Conservation (phyloP, 2,888 invertebrate genomes). For the Nemotelus pantherinus region DNA sequence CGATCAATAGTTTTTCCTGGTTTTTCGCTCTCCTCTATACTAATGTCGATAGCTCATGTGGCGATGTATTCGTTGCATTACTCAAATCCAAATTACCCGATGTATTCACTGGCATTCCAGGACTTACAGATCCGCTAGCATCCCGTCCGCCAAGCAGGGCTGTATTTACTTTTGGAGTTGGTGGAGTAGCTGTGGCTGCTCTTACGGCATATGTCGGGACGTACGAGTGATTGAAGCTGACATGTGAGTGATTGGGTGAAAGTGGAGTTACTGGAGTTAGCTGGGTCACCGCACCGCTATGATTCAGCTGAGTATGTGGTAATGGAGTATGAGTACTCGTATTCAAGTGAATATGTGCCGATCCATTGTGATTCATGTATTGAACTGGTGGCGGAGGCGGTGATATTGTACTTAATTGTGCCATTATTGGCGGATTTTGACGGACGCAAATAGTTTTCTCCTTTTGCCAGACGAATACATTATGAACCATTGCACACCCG, state of each 20-base stretch:
- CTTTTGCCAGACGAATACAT: constrained; percentile 93
- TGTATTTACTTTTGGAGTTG: constrained; percentile 61
- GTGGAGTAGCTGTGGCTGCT: constrained; percentile 64
- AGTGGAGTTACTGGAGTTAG: constrained; percentile 63
- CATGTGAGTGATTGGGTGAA: constrained; percentile 65
- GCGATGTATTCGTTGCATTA: constrained; percentile 71
- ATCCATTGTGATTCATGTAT: constrained; percentile 53
- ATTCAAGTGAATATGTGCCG: constrained; percentile 49
- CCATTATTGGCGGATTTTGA: constrained; percentile 60
- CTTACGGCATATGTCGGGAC: constrained; percentile 58
- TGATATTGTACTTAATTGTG: constrained; percentile 58
- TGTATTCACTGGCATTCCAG: constrained; percentile 68
- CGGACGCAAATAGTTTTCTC: constrained; percentile 85
- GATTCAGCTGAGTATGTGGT: constrained; percentile 52
- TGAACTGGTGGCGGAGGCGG: constrained; percentile 54
- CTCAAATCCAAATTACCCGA: constrained; percentile 68
- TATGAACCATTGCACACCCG: constrained; percentile 93
- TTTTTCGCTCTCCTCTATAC: constrained; percentile 63
- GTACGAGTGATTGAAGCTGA: constrained; percentile 63
- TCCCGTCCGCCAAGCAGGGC: constrained; percentile 59
- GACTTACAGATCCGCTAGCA: constrained; percentile 72
- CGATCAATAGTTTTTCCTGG: too few relatives aligned
- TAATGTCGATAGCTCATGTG: constrained; percentile 76
- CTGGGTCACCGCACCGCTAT: constrained; percentile 53
- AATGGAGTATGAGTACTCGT: constrained; percentile 52